phyloP scores from a whole-genome alignment of 2,113 vertebrate genomes.

The Gila orcuttii region DNA sequence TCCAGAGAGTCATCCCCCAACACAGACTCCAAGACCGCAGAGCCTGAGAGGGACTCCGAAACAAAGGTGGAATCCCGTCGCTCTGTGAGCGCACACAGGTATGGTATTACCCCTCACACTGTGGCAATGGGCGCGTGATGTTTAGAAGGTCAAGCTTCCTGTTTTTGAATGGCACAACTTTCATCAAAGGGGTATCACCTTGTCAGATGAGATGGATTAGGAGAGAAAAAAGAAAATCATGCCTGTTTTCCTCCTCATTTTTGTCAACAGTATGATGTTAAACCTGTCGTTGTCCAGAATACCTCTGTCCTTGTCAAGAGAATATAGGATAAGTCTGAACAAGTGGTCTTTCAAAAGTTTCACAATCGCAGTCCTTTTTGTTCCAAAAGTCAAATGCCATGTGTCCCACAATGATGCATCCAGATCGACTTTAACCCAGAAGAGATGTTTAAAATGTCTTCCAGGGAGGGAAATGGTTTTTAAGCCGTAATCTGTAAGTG shows the following conservation, averaged over 20 bases:
- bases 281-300: slow-evolving; percentile 36
- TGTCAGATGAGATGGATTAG: slow-evolving; percentile 54
- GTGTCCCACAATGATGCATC: slow-evolving; percentile 19
- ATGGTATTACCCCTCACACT: slow-evolving; percentile 79
- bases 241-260: slow-evolving; percentile 51
- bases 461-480: slow-evolving; percentile 1
- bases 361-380: slow-evolving; percentile 40
- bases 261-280: slow-evolving; percentile 50
- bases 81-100: slow-evolving; percentile 77
- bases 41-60: slow-evolving; percentile 69
- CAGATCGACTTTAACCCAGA: background rate
- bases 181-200: slow-evolving; percentile 68
- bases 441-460: slow-evolving; percentile 18
- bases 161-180: slow-evolving; percentile 65
- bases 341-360: slow-evolving; percentile 33
- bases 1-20: slow-evolving; percentile 62
- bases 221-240: slow-evolving; percentile 40
- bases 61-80: slow-evolving; percentile 77
- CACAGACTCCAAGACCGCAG: slow-evolving; percentile 62
- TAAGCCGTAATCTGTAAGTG: slow-evolving; percentile 7
- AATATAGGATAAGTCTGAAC: slow-evolving; percentile 25
- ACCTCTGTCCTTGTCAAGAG: slow-evolving; percentile 39
- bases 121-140: slow-evolving; percentile 78
- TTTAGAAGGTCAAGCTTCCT: slow-evolving; percentile 73
- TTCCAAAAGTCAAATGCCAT: slow-evolving; percentile 22